Evolutionary conservation across 2,888 invertebrate species (phyloP).

Genomic region (Ichneumoninae sp.): DNA sequence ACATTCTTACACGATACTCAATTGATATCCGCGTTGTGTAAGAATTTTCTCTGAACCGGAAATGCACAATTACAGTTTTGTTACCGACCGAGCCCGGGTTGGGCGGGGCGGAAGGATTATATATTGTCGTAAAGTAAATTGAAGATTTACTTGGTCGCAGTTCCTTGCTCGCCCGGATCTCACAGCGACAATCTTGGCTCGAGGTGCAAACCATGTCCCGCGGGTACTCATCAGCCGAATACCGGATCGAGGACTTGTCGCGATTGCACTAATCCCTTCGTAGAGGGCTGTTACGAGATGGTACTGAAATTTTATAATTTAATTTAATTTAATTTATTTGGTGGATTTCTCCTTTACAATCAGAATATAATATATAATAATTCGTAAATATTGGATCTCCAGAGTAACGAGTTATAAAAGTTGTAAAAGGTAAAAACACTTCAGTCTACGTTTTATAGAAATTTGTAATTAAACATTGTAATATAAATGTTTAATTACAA

Average conservation of each 20-base stretch:
- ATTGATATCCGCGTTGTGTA: too few species aligned
- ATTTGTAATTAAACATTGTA: conserved; percentile 16
- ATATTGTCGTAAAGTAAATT: not conserved
- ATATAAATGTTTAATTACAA: too few species aligned
- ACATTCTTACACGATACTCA: too few species aligned
- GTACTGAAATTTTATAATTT: conserved; percentile 59
- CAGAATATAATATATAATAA: too few species aligned
- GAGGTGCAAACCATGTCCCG: conserved; percentile 76
- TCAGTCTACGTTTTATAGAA: not conserved
- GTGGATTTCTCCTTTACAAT: not conserved
- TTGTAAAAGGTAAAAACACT: too few species aligned
- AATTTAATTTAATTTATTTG: not conserved
- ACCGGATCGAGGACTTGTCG: conserved; percentile 76
- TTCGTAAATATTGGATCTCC: too few species aligned
- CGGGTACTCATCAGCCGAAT: conserved; percentile 77
- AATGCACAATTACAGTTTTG: not conserved
- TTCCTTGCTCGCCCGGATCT: conserved; percentile 77
- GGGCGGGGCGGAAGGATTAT: not conserved
- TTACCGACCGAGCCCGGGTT: not conserved
- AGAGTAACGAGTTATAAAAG: too few species aligned
- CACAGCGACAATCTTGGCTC: conserved; percentile 78
- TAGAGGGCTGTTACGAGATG: conserved; percentile 78
- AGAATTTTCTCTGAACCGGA: not conserved
- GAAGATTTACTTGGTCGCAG: conserved; percentile 66
- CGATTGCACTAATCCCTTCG: conserved; percentile 78